These are phyloP conservation scores for Micromesistius poutassou DNA, from an alignment of 2,797 vertebrate genomes.

Conservation along the genomic window DNA sequence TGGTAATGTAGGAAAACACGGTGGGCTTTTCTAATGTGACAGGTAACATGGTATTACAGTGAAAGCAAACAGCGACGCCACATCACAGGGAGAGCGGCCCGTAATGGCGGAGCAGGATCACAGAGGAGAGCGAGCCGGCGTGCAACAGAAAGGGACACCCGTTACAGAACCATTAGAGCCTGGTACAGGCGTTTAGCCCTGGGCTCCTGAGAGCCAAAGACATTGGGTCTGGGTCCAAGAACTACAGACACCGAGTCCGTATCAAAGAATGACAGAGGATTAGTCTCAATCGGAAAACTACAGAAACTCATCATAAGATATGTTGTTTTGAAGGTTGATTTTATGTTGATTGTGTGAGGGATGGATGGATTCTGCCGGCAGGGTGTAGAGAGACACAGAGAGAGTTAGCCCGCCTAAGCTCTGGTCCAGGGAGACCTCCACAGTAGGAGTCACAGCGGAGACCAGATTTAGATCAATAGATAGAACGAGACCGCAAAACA, in stretches of 20 bases:
- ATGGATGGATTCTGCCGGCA: background rate
- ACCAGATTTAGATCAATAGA: conserved; percentile 70
- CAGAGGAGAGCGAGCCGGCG: background rate
- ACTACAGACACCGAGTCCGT: background rate
- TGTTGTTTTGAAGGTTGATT: background rate
- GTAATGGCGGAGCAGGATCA: background rate
- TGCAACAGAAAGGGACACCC: background rate
- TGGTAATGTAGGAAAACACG: conserved; percentile 60
- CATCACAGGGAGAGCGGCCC: background rate
- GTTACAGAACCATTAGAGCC: background rate
- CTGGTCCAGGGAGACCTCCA: conserved; percentile 45
- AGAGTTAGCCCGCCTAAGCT: conserved; percentile 9
- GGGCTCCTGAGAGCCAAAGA: background rate
- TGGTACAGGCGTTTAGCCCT: background rate
- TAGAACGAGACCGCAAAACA: conserved; percentile 70
- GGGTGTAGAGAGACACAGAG: background rate
- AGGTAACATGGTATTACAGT: conserved; percentile 63
- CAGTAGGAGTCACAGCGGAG: conserved; percentile 54
- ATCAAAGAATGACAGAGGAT: background rate
- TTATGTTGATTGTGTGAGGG: background rate
- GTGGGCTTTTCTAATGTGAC: conserved; percentile 67
- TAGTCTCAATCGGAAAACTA: background rate
- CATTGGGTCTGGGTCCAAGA: too few relatives aligned
- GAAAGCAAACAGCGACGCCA: conserved; percentile 24
- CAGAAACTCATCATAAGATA: background rate